Conservation (phyloP, 2,888 invertebrate species). For the Drosophila mulleri region DNA sequence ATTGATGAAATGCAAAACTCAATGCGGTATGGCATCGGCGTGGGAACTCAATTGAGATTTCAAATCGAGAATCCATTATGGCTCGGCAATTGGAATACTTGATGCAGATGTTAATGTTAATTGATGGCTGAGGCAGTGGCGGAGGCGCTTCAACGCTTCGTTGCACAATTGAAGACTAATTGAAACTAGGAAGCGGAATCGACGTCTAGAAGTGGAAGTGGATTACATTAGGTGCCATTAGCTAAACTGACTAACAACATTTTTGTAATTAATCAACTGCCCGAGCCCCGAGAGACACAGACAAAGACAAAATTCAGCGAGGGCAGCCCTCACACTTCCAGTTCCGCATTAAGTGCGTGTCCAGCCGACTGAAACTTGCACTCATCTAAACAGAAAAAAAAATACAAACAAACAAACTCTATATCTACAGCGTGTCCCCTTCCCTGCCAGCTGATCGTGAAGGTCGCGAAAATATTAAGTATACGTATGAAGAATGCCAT, state of each 20-base stretch:
- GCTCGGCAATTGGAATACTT: conserved; percentile 25
- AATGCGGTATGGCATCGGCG: conserved; percentile 10
- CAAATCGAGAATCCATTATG: conserved; percentile 5
- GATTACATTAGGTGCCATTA: conserved; percentile 72
- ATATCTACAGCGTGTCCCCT: background rate
- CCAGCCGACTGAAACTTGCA: conserved; percentile 60
- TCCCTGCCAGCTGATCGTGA: conserved; percentile 18
- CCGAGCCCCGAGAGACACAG: conserved; percentile 33
- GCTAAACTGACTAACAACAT: conserved; percentile 35
- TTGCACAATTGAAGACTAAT: conserved; percentile 77
- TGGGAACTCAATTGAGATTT: conserved; percentile 35
- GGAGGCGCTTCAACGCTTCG: conserved; percentile 39
- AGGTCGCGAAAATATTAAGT: conserved; percentile 66
- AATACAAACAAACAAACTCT: background rate
- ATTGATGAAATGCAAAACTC: conserved; percentile 54
- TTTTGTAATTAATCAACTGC: conserved; percentile 68
- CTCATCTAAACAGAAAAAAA: conserved; percentile 7
- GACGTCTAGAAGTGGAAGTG: conserved; percentile 56
- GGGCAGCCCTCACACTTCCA: conserved; percentile 58
- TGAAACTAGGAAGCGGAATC: conserved; percentile 71
- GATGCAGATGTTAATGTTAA: conserved; percentile 38
- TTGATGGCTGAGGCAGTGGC: conserved; percentile 30
- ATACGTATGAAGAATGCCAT: conserved; percentile 61
- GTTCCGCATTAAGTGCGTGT: conserved; percentile 76
- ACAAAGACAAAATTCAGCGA: conserved; percentile 31